Base-by-base conservation (phyloP, 2,113 vertebrate genomes). In the Furnarius figulus region DNA sequence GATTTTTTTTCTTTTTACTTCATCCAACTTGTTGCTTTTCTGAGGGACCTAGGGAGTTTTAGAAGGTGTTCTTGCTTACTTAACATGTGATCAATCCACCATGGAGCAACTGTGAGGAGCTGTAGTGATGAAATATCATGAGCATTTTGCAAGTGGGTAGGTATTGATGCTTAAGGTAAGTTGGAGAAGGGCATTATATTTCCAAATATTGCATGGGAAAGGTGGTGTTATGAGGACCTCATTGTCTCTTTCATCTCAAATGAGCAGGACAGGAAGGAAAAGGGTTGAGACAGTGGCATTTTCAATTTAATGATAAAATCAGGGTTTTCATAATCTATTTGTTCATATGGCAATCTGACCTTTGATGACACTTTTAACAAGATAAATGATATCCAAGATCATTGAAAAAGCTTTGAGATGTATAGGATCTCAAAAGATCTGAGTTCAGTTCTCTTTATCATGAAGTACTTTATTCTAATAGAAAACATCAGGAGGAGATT, bases 21-120 rank as follows among this genome's bases (percentile, higher is more conserved):
- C 52, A 61, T 28, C 8, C 23, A 46, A 6, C 9, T 35, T 74
- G 52, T 27, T 46, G 8, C 20, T 23, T 71, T 85, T 93, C 35
- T 86, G 68, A 53, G 27, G 31, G 52, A 37, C 35, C 33, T 42
- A 70, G 23, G 10, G n/a, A 76, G 5, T 40, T 84, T 76, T 84
- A 72, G 31, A 39, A 72, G 50, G 7, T 25, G 10, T 19, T 77
- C 31, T 85, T 4, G 2, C 25, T 63, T 63, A 33, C 20, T 7
- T 71, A 53, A 50, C 15, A 28, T 6, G 6, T 0, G 1, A 25
- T 31, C 1, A 3, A 37, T 40, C 31, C 9, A 65, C 70, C 25
- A 40, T 24, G 35, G 50, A 31, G 22, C 13, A 89, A 44, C 9
- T 37, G 6, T 53, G 23, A 56, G 52, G 27, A 72, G 33, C 15